phyloP scores from a whole-genome alignment of 2,888 invertebrate species.

The Caenorhabditis sp. region DNA sequence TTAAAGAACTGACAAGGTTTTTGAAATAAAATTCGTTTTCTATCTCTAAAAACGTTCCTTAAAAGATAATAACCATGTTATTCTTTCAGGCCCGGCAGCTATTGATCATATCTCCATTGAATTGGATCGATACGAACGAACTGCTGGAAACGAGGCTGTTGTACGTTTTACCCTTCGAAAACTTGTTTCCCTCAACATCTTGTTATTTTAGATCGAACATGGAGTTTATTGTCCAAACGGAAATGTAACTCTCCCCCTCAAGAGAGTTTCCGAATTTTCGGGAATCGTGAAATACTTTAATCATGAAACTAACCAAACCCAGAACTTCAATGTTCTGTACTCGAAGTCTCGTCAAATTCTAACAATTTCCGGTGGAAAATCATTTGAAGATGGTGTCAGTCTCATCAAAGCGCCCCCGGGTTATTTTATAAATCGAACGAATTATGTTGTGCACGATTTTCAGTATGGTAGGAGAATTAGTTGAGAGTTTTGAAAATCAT shows the following conservation, averaged over 20 bases:
- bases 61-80: too few relatives aligned
- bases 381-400: slow-evolving; percentile 12
- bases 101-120: slow-evolving; percentile 19
- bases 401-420: background rate
- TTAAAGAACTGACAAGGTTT: too few relatives aligned
- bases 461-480: slow-evolving; percentile 8
- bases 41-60: too few relatives aligned
- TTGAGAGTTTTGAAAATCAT: background rate
- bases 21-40: too few relatives aligned
- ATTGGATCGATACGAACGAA: slow-evolving; percentile 29
- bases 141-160: slow-evolving; percentile 7
- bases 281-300: slow-evolving; percentile 21
- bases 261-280: slow-evolving; percentile 21
- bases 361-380: slow-evolving; percentile 15
- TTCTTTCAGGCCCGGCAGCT: slow-evolving; percentile 3
- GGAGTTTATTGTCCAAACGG: slow-evolving; percentile 19
- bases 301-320: slow-evolving; percentile 4
- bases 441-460: slow-evolving; percentile 40
- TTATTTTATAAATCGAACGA: slow-evolving; percentile 11
- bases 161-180: background rate
- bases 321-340: slow-evolving; percentile 23
- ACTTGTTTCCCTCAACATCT: background rate
- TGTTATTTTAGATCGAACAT: slow-evolving; percentile 13
- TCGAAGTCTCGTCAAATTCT: slow-evolving; percentile 14
- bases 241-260: slow-evolving; percentile 1